Base-by-base conservation (phyloP, 1,140 invertebrate genomes). In the Pogonognathellus flavescens region DNA sequence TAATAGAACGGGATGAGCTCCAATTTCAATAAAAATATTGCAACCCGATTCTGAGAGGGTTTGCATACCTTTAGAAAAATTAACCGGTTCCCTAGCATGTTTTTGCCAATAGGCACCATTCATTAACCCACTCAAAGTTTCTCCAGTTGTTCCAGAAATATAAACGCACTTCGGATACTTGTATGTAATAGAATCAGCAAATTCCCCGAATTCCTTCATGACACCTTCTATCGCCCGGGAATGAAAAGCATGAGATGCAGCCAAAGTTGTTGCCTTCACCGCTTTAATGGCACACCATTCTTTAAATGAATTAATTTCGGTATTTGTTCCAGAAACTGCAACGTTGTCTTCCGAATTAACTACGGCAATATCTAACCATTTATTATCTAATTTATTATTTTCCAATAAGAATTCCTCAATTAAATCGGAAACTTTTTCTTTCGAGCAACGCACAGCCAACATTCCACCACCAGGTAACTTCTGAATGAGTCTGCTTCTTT, bases 11-110 rank as follows among this genome's bases (percentile, higher is more conserved):
- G 62, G 62, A 11, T 66, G 62, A 25, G 22, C 10, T 31, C 62
- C 62, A 13, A 66, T 66, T 66, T 66, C 62, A 31, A 57, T 81
- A 80, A 31, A 81, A 60, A 50, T 50, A 7, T 72, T 84, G 11
- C 62, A 66, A 11, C 25, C 62, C 14, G 62, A 13, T 66, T 66
- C 20, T 0, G 20, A 10, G 1, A 66, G 13, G 1, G 62, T 25
- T 25, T 11, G 11, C 11, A 66, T 13, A 1, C 20, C 62, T 3
- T 3, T 13, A 1, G 62, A 66, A 20, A 66, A 66, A 14, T 66
- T 66, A 11, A 66, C 20, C 11, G 22, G 22, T 25, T 66, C 62
- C 20, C 62, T 11, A 11, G 62, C 62, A 25, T 66, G 62, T 0
- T 10, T 20, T 13, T 6, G 13, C 62, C 62, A 66, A 66, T 66